Percentiles rank a stretch among this genome's conserved stretches.
phyloP scores from a whole-genome alignment of 2,113 vertebrate species.

The Gila orcuttii region DNA sequence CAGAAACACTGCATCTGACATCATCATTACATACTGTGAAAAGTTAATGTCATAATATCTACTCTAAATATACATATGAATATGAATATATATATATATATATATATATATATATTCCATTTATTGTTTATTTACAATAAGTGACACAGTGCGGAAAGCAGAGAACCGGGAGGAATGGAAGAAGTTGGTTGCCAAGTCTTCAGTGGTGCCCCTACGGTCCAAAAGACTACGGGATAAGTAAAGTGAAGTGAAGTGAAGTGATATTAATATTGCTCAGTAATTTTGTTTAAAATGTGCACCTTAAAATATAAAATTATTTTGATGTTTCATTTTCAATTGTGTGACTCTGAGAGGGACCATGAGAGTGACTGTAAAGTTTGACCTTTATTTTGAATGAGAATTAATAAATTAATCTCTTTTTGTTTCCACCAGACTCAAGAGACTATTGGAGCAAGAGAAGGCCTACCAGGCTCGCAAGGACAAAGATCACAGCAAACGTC shows the following conservation, averaged over 20 bases:
- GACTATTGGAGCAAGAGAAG: constrained; percentile 94
- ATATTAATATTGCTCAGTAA: neutral
- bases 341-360: neutral
- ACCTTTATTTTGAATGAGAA: neutral
- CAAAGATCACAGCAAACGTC: constrained; percentile 84
- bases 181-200: no score
- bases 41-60: no score
- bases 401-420: constrained; percentile 7
- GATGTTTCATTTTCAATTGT: no score
- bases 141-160: no score
- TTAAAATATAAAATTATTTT: no score
- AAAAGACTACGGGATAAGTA: no score
- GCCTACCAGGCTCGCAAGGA: constrained; percentile 89
- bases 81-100: neutral
- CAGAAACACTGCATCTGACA: neutral
- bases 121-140: neutral
- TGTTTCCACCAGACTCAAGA: constrained; percentile 84
- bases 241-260: no score
- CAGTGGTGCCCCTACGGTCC: no score
- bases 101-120: neutral
- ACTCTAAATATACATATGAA: no score
- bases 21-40: no score
- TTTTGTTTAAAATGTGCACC: no score
- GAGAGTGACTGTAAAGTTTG: neutral
- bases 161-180: no score